Evolutionary conservation across 2,113 vertebrate genomes (phyloP).

Genomic region (Plotosus lineatus): DNA sequence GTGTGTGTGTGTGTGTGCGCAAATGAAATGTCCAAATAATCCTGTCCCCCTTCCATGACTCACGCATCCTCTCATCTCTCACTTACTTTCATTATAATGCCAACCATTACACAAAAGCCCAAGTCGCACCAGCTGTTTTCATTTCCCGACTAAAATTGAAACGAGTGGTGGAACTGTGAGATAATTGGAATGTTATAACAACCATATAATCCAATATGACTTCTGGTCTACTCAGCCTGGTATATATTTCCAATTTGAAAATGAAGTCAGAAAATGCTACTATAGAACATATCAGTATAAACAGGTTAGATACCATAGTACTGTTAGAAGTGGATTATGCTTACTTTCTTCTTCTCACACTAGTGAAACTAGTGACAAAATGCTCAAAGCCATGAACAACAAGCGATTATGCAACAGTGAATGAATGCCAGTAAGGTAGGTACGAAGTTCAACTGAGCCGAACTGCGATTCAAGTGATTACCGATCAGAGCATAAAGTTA

Average conservation of each 20-base stretch:
- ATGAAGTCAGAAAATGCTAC: neutral
- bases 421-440: too few species aligned
- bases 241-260: conserved; percentile 3
- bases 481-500: too few species aligned
- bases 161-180: neutral
- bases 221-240: neutral
- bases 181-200: conserved; percentile 7
- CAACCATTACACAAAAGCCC: neutral
- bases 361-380: neutral
- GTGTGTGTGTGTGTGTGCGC: conserved; percentile 25
- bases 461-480: too few species aligned
- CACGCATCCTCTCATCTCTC: conserved; percentile 5
- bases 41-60: conserved; percentile 14
- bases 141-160: conserved; percentile 13
- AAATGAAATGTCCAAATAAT: conserved; percentile 17
- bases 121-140: conserved; percentile 20
- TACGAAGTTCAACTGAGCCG: too few species aligned
- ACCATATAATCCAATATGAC: neutral
- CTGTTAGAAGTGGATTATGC: neutral
- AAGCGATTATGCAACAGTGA: too few species aligned
- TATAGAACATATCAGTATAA: neutral
- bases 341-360: neutral
- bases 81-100: conserved; percentile 6
- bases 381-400: too few species aligned
- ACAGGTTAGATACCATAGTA: neutral